A percentile compares a stretch with the other conserved stretches of the same genome.
Evolutionary conservation across 2,888 invertebrate genomes (phyloP).

Genomic region (Eucera pruinosa): DNA sequence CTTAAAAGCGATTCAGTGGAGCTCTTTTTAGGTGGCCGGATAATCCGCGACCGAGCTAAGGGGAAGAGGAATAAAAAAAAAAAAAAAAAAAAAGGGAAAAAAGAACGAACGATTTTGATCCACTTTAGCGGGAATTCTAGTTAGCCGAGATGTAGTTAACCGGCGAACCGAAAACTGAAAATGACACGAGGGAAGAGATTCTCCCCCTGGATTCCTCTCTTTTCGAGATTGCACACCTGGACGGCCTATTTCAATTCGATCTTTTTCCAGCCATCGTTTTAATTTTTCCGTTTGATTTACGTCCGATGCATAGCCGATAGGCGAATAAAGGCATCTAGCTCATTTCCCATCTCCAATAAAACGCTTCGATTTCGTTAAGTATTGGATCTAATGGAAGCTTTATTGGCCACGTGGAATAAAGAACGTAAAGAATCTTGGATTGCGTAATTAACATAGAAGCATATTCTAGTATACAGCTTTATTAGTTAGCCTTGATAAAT

Average conservation of each 20-base stretch:
- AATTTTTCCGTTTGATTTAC: constrained; percentile 41
- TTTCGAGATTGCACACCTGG: neutral
- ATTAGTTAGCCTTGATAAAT: too few relatives aligned
- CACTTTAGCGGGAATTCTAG: constrained; percentile 61
- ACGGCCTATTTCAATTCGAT: constrained; percentile 33
- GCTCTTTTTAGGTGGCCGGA: constrained; percentile 40
- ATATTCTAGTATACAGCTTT: too few relatives aligned
- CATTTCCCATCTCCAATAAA: neutral
- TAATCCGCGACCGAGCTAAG: constrained; percentile 47
- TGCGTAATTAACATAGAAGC: neutral
- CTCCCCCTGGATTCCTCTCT: constrained; percentile 12
- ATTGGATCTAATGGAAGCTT: neutral
- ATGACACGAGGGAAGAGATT: constrained; percentile 47
- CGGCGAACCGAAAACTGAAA: constrained; percentile 63
- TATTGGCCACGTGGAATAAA: neutral
- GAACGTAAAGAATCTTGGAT: too few relatives aligned
- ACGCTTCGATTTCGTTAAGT: neutral
- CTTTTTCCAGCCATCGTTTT: constrained; percentile 3
- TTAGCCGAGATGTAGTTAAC: constrained; percentile 57
- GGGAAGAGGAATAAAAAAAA: constrained; percentile 4
- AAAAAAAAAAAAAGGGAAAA: constrained; percentile 21
- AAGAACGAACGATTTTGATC: constrained; percentile 58
- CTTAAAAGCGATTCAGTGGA: constrained; percentile 50
- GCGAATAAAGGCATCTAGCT: neutral
- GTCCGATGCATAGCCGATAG: constrained; percentile 8